A percentile compares a stretch with the other conserved stretches of the same genome.
These are phyloP conservation scores for Labrus mixtus DNA, from an alignment of 2,113 vertebrate genomes.

Conservation along the genomic window DNA sequence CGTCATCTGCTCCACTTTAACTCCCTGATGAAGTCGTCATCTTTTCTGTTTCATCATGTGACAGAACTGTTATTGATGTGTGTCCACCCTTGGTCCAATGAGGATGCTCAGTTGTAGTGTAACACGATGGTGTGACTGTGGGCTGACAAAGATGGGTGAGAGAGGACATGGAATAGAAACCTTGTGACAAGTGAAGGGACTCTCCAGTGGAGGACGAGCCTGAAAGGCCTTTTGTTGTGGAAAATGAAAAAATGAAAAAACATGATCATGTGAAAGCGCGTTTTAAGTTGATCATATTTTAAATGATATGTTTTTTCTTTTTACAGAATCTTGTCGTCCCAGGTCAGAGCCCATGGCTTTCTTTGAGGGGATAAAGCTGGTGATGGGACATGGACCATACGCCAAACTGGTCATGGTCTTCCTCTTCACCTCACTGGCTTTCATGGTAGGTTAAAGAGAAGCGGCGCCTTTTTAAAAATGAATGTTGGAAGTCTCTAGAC, in stretches of 20 bases:
- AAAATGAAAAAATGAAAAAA: not conserved
- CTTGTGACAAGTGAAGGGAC: constrained; percentile 10
- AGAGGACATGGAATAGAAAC: not conserved
- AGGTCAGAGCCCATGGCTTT: constrained; percentile 86
- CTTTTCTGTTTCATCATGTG: constrained; percentile 11
- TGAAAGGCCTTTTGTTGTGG: not conserved
- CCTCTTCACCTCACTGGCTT: constrained; percentile 95
- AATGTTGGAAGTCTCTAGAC: not conserved
- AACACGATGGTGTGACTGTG: constrained; percentile 13
- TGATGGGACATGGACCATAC: constrained; percentile 93
- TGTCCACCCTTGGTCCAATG: constrained; percentile 1
- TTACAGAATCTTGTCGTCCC: constrained; percentile 82
- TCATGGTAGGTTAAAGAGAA: constrained; percentile 88
- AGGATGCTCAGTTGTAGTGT: not conserved
- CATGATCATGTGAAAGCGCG: not conserved
- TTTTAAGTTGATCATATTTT: not conserved
- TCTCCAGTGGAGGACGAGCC: constrained; percentile 2
- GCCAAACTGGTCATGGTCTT: constrained; percentile 93
- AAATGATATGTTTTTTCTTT: not conserved
- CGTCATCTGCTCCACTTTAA: not conserved
- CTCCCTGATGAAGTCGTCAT: not conserved
- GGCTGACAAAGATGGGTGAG: constrained; percentile 6
- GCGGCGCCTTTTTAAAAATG: not conserved
- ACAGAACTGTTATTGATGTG: not conserved
- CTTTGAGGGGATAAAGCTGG: constrained; percentile 89